Evolutionary conservation across 2,113 vertebrate species (phyloP).

Genomic region (Alaudala cheleensis): DNA sequence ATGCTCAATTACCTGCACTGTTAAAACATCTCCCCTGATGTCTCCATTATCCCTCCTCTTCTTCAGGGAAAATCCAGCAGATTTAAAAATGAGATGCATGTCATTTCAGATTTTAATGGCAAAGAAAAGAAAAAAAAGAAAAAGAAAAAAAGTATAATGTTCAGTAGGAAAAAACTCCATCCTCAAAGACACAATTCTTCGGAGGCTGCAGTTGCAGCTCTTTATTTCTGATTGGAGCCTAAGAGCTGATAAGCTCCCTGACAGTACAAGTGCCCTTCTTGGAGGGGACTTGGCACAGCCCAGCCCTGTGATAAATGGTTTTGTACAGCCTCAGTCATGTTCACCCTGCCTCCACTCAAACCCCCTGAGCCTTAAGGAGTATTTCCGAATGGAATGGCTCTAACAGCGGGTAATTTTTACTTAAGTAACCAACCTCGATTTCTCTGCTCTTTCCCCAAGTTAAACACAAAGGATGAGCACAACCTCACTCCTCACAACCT

Average conservation of each 20-base stretch:
- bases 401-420: neutral
- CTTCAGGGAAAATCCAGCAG: slow-evolving; percentile 11
- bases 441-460: neutral
- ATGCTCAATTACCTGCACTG: neutral
- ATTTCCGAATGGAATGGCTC: neutral
- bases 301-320: neutral
- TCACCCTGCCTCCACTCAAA: neutral
- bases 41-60: neutral
- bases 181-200: neutral
- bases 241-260: neutral
- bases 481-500: neutral
- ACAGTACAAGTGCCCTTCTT: neutral
- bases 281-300: neutral
- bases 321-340: neutral
- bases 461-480: neutral
- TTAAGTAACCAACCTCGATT: neutral
- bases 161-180: neutral
- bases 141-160: neutral
- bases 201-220: neutral
- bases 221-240: neutral
- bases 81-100: neutral
- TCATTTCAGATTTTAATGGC: neutral
- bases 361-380: neutral
- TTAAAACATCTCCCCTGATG: accelerated
- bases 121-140: neutral